Evolutionary conservation across 1,140 invertebrate species (phyloP).

Genomic region (Meloidogyne chitwoodi): DNA sequence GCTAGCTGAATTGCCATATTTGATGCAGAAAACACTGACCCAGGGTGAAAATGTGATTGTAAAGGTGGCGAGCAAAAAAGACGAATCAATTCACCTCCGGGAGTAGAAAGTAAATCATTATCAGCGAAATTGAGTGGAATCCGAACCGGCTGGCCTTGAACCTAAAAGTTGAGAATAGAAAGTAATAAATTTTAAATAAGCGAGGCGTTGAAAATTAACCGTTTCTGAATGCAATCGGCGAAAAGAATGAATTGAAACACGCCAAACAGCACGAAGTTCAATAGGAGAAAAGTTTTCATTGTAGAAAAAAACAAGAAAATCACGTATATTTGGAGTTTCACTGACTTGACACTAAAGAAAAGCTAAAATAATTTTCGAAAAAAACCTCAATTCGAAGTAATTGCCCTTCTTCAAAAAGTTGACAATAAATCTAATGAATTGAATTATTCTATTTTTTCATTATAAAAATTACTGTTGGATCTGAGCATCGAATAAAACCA

Average conservation of each 20-base stretch:
- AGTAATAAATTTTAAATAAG: too few species aligned
- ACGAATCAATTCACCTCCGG: constrained; percentile 6
- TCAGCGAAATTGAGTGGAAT: constrained; percentile 23
- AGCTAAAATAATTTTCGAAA: neutral
- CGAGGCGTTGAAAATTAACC: neutral
- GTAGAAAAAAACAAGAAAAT: constrained; percentile 42
- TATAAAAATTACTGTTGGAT: constrained; percentile 40
- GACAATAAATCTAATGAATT: constrained; percentile 26
- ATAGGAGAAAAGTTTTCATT: constrained; percentile 27
- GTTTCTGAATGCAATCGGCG: constrained; percentile 36
- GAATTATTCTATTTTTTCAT: neutral
- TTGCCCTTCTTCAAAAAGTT: constrained; percentile 23
- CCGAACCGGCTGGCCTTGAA: constrained; percentile 44
- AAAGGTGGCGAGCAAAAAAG: neutral
- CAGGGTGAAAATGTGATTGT: constrained; percentile 5
- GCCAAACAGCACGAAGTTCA: constrained; percentile 31
- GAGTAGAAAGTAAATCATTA: neutral
- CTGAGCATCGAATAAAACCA: constrained; percentile 22
- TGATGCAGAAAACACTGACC: neutral
- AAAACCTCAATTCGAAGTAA: constrained; percentile 29
- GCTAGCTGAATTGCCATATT: neutral
- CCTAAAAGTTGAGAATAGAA: neutral
- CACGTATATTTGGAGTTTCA: constrained; percentile 21
- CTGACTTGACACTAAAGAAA: constrained; percentile 33
- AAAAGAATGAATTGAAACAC: constrained; percentile 34